Conservation (phyloP, 2,113 vertebrate genomes). For the Triplophysa tibetana region DNA sequence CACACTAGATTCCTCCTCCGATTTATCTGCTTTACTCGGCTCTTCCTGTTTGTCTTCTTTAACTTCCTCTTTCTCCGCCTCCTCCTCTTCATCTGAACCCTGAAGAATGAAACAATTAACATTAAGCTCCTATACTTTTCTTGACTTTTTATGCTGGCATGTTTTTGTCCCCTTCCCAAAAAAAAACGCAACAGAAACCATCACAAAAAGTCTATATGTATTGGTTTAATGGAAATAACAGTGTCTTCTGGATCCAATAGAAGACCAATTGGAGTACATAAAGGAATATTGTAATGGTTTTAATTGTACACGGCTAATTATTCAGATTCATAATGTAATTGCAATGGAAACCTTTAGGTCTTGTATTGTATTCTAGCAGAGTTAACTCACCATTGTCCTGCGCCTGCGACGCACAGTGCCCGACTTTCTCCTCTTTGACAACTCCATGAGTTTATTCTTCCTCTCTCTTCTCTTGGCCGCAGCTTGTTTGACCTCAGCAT, state of each 20-base stretch:
- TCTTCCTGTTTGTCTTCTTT: conserved; percentile 36
- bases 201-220: too few relatives aligned
- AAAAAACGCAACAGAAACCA: too few relatives aligned
- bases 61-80: background rate
- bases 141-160: background rate
- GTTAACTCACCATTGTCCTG: conserved; percentile 40
- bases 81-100: conserved; percentile 41
- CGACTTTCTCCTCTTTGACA: conserved; percentile 44
- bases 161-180: too few relatives aligned
- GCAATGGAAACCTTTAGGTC: too few relatives aligned
- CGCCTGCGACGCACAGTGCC: conserved; percentile 38
- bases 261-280: too few relatives aligned
- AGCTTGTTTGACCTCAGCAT: conserved; percentile 23
- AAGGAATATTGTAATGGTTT: too few relatives aligned
- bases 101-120: background rate
- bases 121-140: background rate
- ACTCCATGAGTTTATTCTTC: conserved; percentile 51
- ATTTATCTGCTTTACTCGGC: conserved; percentile 27
- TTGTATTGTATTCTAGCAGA: too few relatives aligned
- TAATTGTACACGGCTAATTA: too few relatives aligned
- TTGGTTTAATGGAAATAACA: background rate
- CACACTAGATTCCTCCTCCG: conserved; percentile 40
- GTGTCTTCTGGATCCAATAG: too few relatives aligned
- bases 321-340: too few relatives aligned
- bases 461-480: conserved; percentile 45